Base-by-base conservation (phyloP, 2,888 invertebrate species). In the Netelia melanura region DNA sequence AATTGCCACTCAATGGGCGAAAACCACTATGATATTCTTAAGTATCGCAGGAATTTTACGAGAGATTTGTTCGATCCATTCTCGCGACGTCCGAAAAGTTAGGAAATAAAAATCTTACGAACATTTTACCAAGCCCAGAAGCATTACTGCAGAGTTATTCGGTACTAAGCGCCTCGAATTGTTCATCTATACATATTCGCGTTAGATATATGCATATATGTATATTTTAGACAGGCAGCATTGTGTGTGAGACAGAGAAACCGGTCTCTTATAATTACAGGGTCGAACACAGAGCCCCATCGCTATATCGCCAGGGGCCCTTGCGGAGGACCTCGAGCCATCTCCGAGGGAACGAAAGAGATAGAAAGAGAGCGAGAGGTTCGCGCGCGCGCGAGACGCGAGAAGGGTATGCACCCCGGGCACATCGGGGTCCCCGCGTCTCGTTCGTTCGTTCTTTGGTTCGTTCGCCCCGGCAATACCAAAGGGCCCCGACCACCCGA, bases 241-340 rank as follows among this genome's bases (percentile, higher is more conserved):
- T 23, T 72, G 62, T 54, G 70, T 23, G 71, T 52, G 71, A 21
- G 58, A 58, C 61, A 62, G 67, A 84, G 71, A 88, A 91, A 91
- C 91, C 91, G 91, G 91, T 92, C 91, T 89, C 87, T 88, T 87
- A 87, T 91, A 91, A 92, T 92, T 90, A 90, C 90, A 87, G 90
- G 91, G 89, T 89, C 89, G 86, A 84, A 79, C 83, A 54, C 77
- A 62, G 64, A 14, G n/a, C 54, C 76, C 85, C 86, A 80, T 86
- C 85, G 67, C 83, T 78, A 85, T 81, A 71, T 70, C n/a, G 54
- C 25, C 79, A 67, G 75, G 75, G 72, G 78, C 71, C 77, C 56
- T 17, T 43, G 76, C 62, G 30, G 17, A 54, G 54, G 80, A 64
- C 79, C 71, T 62, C 58, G 54, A 62, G 58, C 58, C 61, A 70